Percentiles rank a stretch among this genome's conserved stretches.
Evolutionary conservation across 2,113 vertebrate species (phyloP).

Genomic region (Hemibates koningsi): DNA sequence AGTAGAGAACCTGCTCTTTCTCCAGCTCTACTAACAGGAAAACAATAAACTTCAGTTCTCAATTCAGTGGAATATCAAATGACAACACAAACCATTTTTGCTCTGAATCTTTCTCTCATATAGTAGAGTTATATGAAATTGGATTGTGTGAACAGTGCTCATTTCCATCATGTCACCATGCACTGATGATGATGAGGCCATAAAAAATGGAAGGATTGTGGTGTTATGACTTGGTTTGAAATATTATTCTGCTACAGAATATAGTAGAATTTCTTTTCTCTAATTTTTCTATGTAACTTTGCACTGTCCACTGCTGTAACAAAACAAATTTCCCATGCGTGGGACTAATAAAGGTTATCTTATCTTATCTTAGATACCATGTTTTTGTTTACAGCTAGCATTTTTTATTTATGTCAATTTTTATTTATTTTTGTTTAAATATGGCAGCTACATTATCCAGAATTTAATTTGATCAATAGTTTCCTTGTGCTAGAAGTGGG

Average conservation of each 20-base stretch:
- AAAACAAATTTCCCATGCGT: background rate
- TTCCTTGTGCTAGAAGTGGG: background rate
- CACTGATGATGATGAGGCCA: background rate
- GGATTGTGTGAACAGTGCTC: background rate
- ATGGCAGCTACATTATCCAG: background rate
- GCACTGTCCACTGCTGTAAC: background rate
- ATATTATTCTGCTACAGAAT: background rate
- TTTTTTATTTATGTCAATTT: background rate
- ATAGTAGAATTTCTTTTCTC: background rate
- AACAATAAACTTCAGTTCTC: background rate
- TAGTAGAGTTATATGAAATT: background rate
- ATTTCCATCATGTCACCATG: background rate
- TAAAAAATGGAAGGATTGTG: background rate
- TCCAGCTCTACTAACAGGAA: background rate
- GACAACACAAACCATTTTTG: background rate
- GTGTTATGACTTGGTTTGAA: background rate
- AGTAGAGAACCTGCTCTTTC: background rate
- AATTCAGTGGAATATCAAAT: background rate
- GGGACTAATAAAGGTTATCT: background rate
- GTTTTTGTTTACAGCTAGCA: background rate
- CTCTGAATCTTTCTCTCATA: background rate
- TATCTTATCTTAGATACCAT: background rate
- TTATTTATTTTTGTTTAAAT: background rate
- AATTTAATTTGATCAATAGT: background rate
- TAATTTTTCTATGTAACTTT: background rate